Base-by-base conservation (phyloP, 2,888 invertebrate genomes). In the Cephonodes hylas region DNA sequence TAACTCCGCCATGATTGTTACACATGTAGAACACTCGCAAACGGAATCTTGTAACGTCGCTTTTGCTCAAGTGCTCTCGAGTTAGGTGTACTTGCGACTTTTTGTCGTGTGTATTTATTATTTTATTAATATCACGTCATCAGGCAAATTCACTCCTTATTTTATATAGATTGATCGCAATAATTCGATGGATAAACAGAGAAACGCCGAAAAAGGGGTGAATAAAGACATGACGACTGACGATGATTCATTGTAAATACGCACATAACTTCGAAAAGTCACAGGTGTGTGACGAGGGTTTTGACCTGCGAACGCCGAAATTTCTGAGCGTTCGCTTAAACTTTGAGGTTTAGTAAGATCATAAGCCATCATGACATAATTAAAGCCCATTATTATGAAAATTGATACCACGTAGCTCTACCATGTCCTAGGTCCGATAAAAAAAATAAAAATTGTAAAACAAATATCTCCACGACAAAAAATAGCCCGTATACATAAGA, bases 1-100 rank as follows among this genome's bases (percentile, higher is more conserved):
- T 48, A 48, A 38, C 60, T 10, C n/a, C 25, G 45, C 10, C 48
- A 38, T 22, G 25, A 38, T 48, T 60, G 60, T 60, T 48, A 60
- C 60, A 59, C 46, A 42, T 48, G 60, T 48, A 25, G 23, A 7
- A 7, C 38, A 15, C 48, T 59, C 34, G 23, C 38, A 22, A 23
- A 34, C 15, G 48, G 38, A 48, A 38, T 38, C 60, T 60, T 18
- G 23, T 60, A 42, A 42, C 48, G 23, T 48, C 46, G 25, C 38
- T 18, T 60, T 60, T 48, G 18, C 48, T 60, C 38, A 20, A 60
- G 48, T 60, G 34, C 34, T 22, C 59, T 25, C 5, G 48, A 3
- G 3, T 10, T 20, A 46, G 0, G 15, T 8, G 27, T 6, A 27
- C 48, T 8, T 15, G 48, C 48, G 48, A 27, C 25, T 48, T 48